A percentile compares a stretch with the other conserved stretches of the same genome.
These are phyloP conservation scores for Crotophaga sulcirostris DNA, from an alignment of 2,113 vertebrate species.

Conservation along the genomic window DNA sequence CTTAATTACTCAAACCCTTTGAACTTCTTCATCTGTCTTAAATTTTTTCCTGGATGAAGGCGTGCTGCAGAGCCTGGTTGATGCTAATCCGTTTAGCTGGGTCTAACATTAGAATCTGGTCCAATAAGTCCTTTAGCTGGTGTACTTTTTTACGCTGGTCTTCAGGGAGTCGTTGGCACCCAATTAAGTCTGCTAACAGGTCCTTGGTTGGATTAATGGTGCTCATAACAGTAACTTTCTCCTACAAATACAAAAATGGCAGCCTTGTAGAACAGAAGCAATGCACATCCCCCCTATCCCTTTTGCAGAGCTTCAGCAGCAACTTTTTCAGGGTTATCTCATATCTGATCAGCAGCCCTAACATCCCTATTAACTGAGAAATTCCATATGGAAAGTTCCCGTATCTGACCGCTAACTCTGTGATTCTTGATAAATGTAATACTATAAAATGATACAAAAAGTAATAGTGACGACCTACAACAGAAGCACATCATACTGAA, in stretches of 20 bases:
- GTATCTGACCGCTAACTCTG: not conserved
- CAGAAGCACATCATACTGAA: not conserved
- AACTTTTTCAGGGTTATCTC: not conserved
- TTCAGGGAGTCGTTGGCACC: conserved; percentile 96
- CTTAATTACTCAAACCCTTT: conserved; percentile 85
- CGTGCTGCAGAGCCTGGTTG: conserved; percentile 99
- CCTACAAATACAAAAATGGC: conserved; percentile 80
- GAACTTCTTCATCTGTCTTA: conserved; percentile 81
- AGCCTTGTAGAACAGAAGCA: conserved; percentile 14
- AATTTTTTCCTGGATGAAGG: conserved; percentile 99
- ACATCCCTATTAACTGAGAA: not conserved
- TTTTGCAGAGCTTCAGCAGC: not conserved
- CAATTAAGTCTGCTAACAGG: conserved; percentile 94
- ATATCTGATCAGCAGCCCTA: fast-evolving
- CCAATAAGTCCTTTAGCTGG: conserved; percentile 97
- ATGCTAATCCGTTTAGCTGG: conserved; percentile 98
- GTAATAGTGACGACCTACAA: not conserved
- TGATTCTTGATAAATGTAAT: not conserved
- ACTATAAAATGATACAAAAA: not conserved
- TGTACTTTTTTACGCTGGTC: conserved; percentile 99
- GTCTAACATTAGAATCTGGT: conserved; percentile 97
- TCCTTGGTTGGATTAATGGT: conserved; percentile 99
- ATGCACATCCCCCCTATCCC: not conserved
- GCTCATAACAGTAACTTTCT: conserved; percentile 99
- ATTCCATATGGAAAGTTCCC: not conserved